Evolutionary conservation across 1,140 invertebrate genomes (phyloP).

Genomic region (Diprion similis): DNA sequence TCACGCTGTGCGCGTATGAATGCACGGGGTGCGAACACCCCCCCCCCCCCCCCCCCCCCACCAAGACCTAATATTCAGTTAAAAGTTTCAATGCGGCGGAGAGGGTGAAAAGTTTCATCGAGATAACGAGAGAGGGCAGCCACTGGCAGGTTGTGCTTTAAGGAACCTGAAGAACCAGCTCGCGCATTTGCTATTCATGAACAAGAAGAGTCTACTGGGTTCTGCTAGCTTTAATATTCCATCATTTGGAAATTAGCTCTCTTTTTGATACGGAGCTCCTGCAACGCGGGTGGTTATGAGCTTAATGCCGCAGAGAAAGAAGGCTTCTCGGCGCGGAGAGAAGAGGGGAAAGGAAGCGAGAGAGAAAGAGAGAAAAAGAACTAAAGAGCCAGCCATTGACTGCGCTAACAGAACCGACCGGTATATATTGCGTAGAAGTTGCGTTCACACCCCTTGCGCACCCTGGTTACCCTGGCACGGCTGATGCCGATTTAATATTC

Average conservation of each 20-base stretch:
- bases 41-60: neutral
- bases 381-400: neutral
- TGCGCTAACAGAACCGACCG: neutral
- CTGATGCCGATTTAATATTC: no score
- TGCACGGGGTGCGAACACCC: neutral
- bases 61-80: neutral
- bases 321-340: neutral
- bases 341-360: neutral
- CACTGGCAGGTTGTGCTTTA: neutral
- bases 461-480: no score
- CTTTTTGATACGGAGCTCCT: conserved; percentile 18
- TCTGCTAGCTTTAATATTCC: conserved; percentile 51
- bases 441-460: no score
- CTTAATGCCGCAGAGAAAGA: neutral
- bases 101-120: neutral
- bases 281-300: neutral
- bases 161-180: neutral
- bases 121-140: neutral
- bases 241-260: conserved; percentile 39
- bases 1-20: no score
- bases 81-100: conserved; percentile 1
- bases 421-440: no score
- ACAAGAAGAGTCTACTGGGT: conserved; percentile 37
- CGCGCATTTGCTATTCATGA: conserved; percentile 55
- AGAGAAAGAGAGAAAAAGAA: neutral